phyloP scores from a whole-genome alignment of 2,113 vertebrate species.

The Burhinus bistriatus region DNA sequence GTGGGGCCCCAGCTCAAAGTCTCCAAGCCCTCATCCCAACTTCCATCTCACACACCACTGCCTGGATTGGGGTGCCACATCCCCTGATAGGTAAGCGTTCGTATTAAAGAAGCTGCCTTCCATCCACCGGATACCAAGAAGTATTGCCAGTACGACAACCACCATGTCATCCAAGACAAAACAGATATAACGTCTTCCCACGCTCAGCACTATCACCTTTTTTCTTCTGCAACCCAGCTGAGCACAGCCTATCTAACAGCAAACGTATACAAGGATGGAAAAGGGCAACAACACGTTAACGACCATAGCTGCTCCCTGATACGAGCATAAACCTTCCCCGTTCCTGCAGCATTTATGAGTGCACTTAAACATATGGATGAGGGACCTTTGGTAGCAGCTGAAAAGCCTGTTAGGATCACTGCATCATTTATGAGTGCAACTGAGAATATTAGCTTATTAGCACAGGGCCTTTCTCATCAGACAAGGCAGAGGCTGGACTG shows the following conservation, averaged over 20 bases:
- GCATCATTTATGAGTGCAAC: conserved; percentile 61
- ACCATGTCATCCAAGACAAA: neutral
- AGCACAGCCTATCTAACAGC: neutral
- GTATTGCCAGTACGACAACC: accelerated
- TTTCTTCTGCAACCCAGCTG: neutral
- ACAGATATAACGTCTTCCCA: neutral
- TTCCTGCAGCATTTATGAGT: conserved; percentile 3
- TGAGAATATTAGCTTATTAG: conserved; percentile 60
- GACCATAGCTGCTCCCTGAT: neutral
- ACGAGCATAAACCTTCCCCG: neutral
- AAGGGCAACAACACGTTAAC: neutral
- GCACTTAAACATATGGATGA: neutral
- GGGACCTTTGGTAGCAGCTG: neutral
- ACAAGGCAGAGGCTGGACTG: neutral
- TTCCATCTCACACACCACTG: accelerated
- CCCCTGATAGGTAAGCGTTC: accelerated
- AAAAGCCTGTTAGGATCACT: conserved; percentile 5
- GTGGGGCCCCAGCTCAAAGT: neutral
- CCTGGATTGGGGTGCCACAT: neutral
- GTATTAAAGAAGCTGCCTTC: neutral
- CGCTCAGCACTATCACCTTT: neutral
- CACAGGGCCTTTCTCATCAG: neutral
- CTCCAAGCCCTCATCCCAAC: neutral
- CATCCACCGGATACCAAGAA: neutral
- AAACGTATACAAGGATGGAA: neutral